These are phyloP conservation scores for Andricus grossulariae DNA, from an alignment of 1,140 invertebrate genomes.

Conservation along the genomic window DNA sequence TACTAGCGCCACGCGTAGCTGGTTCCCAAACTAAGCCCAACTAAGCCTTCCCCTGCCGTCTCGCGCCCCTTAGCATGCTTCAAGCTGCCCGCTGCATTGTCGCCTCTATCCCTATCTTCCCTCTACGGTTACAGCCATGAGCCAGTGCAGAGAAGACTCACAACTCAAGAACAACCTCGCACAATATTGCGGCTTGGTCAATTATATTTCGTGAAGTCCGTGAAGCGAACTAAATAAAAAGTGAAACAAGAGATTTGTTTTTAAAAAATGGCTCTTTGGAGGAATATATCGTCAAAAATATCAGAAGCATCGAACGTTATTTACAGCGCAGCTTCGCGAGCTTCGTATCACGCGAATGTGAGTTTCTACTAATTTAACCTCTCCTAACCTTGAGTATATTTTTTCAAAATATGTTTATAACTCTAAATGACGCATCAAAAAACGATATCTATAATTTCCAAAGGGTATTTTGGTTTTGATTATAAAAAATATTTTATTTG, in stretches of 20 bases:
- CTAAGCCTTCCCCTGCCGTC: too few species aligned
- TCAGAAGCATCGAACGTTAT: slow-evolving; percentile 59
- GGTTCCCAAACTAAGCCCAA: too few species aligned
- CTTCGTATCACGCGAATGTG: slow-evolving; percentile 75
- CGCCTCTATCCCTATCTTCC: too few species aligned
- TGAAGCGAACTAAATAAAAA: not conserved
- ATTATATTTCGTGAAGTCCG: not conserved
- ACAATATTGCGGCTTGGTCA: not conserved
- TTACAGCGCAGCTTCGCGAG: slow-evolving; percentile 64
- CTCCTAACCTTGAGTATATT: slow-evolving; percentile 35
- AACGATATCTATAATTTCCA: not conserved
- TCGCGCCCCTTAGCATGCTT: too few species aligned
- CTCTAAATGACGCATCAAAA: slow-evolving; percentile 14
- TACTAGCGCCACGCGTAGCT: too few species aligned
- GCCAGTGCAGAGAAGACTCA: too few species aligned
- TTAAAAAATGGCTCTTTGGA: slow-evolving; percentile 65
- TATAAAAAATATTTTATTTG: not conserved
- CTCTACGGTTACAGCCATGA: too few species aligned
- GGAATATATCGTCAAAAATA: slow-evolving; percentile 61
- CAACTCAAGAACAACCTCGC: too few species aligned
- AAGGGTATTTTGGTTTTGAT: slow-evolving; percentile 3
- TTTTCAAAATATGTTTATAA: slow-evolving; percentile 18
- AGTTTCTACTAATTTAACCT: slow-evolving; percentile 49
- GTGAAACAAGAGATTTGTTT: not conserved
- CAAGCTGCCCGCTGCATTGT: too few species aligned